Evolutionary conservation across 2,888 invertebrate genomes (phyloP), one percentile per base, ranked within the genome.

Genomic region (Scaeva pyrastri): DNA sequence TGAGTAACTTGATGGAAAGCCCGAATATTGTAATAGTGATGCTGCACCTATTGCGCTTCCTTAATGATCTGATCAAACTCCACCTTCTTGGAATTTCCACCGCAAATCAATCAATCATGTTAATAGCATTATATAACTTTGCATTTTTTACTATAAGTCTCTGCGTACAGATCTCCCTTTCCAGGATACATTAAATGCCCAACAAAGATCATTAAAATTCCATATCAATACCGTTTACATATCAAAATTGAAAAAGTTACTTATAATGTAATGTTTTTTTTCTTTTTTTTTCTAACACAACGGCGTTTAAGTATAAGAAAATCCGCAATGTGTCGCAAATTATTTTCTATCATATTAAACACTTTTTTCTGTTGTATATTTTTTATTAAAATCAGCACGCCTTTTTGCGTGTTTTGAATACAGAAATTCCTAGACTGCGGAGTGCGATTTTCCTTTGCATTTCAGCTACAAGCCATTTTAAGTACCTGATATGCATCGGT

Each of bases 371-470:
- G 45, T 50, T 31, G 31, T 48, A 36, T 16, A 14, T 48, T 56
- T 36, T 66, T 23, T 52, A 50, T 58, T 64, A 71, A 72, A 79
- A 75, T 55, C n/a, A 43, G 56, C 84, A 84, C 84, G 79, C 56
- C 58, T 56, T 41, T 19, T 12, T 56, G 71, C 71, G 79, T 84
- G 84, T 56, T 78, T 48, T 7, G 73, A 62, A 70, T 83, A 16
- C 19, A n/a, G 39, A 45, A n/a, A n/a, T 19, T 12, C 45, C 11
- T 8, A 68, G 43, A 23, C 43, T 36, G 19, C 5, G n/a, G 31
- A 21, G 21, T 36, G 31, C 5, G 12, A 56, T 45, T 56, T 64
- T 64, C 23, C 48, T 62, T 43, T 43, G 19, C 73, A 68, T 48
- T 71, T 70, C 45, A 70, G 74, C 56, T 52, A 64, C 41, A 70